Conservation (phyloP, 2,113 vertebrate species). For the Colinus virginianus region DNA sequence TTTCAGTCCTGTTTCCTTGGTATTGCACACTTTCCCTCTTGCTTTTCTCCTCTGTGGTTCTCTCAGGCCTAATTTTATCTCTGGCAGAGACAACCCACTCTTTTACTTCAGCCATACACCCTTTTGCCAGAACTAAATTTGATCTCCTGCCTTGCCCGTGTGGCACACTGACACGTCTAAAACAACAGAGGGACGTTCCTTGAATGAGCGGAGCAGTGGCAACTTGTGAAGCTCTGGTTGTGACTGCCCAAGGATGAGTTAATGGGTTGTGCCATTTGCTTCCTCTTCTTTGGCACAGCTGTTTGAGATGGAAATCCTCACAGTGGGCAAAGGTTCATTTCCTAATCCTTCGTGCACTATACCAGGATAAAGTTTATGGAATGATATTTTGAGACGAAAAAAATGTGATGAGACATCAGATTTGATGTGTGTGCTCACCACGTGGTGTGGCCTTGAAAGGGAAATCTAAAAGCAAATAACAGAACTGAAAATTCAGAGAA, state of each 20-base stretch:
- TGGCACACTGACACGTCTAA: neutral
- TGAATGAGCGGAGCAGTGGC: slow-evolving; percentile 5
- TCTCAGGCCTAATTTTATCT: neutral
- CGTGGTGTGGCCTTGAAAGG: neutral
- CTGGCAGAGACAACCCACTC: neutral
- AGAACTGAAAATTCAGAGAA: neutral
- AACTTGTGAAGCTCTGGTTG: slow-evolving; percentile 72
- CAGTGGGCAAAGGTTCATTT: slow-evolving; percentile 64
- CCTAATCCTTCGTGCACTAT: slow-evolving; percentile 72
- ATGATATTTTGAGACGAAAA: slow-evolving; percentile 22
- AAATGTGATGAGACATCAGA: neutral
- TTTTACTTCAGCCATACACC: neutral
- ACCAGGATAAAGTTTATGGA: slow-evolving; percentile 69
- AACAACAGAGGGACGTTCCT: slow-evolving; percentile 24
- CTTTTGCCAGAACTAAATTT: neutral
- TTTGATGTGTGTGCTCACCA: neutral
- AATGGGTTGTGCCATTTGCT: slow-evolving; percentile 73
- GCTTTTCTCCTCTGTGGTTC: neutral
- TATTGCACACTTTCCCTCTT: neutral
- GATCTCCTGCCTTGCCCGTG: neutral
- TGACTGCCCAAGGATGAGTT: slow-evolving; percentile 66
- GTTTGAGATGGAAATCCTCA: slow-evolving; percentile 77
- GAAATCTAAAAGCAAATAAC: neutral
- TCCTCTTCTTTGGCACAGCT: slow-evolving; percentile 77
- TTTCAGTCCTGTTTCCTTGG: neutral